Conservation (phyloP, 2,888 invertebrate species). For the Sinotaia quadrata region DNA sequence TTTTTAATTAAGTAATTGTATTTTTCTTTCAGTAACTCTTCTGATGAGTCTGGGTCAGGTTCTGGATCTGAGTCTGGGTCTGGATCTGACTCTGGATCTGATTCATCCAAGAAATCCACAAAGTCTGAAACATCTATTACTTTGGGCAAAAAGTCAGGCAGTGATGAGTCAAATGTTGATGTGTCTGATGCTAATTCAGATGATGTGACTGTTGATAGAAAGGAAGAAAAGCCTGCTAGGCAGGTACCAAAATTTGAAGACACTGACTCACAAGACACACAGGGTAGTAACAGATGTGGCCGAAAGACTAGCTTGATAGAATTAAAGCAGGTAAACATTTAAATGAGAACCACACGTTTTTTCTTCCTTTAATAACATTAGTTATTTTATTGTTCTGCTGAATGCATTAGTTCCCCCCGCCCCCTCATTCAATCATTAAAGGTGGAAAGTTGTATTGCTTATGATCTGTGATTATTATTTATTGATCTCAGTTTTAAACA, state of each 20-base stretch:
- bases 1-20: background rate
- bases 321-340: slow-evolving; percentile 52
- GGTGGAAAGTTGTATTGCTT: too few species aligned
- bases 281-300: slow-evolving; percentile 29
- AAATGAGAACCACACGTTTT: too few species aligned
- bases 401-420: too few species aligned
- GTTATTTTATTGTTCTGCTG: too few species aligned
- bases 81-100: slow-evolving; percentile 36
- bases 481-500: too few species aligned
- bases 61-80: slow-evolving; percentile 48
- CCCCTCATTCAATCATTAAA: too few species aligned
- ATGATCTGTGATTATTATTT: too few species aligned
- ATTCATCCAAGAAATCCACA: slow-evolving; percentile 24
- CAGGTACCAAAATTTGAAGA: slow-evolving; percentile 41
- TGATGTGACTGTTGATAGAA: slow-evolving; percentile 36
- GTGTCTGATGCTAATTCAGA: slow-evolving; percentile 30
- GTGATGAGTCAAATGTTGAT: slow-evolving; percentile 26
- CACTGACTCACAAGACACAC: slow-evolving; percentile 47
- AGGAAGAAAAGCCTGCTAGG: slow-evolving; percentile 30
- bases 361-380: too few species aligned
- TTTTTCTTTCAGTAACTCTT: slow-evolving; percentile 19
- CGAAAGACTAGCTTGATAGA: slow-evolving; percentile 42
- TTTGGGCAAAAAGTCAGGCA: slow-evolving; percentile 33
- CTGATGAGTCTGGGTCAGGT: slow-evolving; percentile 46
- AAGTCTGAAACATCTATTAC: slow-evolving; percentile 30